Percentiles rank a stretch among this genome's conserved stretches.
These are phyloP conservation scores for Drosophila pseudotakahashii DNA, from an alignment of 2,888 invertebrate genomes.

Conservation along the genomic window DNA sequence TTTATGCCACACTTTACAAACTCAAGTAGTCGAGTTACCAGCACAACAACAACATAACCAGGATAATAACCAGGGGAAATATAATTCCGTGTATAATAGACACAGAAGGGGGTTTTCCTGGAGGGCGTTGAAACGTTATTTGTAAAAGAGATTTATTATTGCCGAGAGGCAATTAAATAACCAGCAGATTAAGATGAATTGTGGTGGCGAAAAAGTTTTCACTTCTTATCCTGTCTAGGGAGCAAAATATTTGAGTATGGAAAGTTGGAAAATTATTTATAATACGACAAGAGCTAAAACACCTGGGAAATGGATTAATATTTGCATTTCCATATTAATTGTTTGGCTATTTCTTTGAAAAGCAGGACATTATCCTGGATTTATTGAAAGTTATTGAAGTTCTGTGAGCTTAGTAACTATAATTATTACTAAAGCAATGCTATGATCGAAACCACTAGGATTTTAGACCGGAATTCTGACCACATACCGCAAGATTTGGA, in stretches of 20 bases:
- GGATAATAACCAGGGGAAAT: slow-evolving; percentile 23
- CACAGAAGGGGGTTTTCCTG: not conserved
- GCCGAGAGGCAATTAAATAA: slow-evolving; percentile 21
- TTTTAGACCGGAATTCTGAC: not conserved
- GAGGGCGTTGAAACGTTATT: slow-evolving; percentile 15
- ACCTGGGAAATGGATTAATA: too few species aligned
- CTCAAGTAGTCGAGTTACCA: slow-evolving; percentile 21
- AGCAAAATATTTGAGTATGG: not conserved
- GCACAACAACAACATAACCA: slow-evolving; percentile 8
- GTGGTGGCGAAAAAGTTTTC: slow-evolving; percentile 1
- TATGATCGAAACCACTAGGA: not conserved
- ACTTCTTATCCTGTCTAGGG: not conserved
- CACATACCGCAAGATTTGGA: slow-evolving; percentile 38
- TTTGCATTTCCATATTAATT: not conserved
- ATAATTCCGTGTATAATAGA: slow-evolving; percentile 23
- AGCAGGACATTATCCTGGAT: too few species aligned
- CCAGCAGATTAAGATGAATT: slow-evolving; percentile 1
- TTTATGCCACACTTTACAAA: slow-evolving; percentile 19
- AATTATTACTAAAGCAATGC: not conserved
- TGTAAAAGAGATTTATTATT: slow-evolving; percentile 31
- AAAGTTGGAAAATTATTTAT: too few species aligned
- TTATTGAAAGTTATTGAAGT: too few species aligned
- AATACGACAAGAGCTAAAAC: too few species aligned
- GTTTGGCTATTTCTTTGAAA: too few species aligned
- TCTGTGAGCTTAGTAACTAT: not conserved